A percentile compares a stretch with the other conserved stretches of the same genome.
Conservation (phyloP, 92 coral and sea anemone species). For the Paragorgia papillata region DNA sequence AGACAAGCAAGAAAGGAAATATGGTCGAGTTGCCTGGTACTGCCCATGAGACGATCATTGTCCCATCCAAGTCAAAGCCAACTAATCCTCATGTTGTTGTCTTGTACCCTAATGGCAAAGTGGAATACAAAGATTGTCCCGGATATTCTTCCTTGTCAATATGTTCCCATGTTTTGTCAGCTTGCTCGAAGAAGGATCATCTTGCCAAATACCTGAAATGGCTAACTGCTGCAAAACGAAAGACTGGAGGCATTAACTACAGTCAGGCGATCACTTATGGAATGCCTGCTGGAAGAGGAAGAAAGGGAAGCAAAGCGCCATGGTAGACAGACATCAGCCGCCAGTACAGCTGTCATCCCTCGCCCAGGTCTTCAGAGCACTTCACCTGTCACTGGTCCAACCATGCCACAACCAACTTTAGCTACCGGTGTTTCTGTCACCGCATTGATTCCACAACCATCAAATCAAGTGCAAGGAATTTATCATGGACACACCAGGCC, state of each 20-base stretch:
- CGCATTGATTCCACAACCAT: neutral
- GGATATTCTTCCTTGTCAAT: slow-evolving; percentile 44
- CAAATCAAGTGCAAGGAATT: neutral
- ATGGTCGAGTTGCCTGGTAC: too few species aligned
- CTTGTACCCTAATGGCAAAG: slow-evolving; percentile 52
- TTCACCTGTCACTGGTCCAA: too few species aligned
- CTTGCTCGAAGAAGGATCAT: slow-evolving; percentile 5
- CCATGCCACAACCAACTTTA: too few species aligned
- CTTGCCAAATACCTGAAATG: slow-evolving; percentile 43
- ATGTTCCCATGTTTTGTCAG: slow-evolving; percentile 56
- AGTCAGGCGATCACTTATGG: slow-evolving; percentile 31
- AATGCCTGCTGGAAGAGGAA: slow-evolving; percentile 51
- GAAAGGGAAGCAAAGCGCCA: slow-evolving; percentile 10
- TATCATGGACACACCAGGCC: neutral
- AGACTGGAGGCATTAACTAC: slow-evolving; percentile 43
- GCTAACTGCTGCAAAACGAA: slow-evolving; percentile 32
- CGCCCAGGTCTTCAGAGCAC: slow-evolving; percentile 18
- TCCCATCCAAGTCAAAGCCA: too few species aligned
- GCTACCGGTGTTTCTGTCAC: too few species aligned
- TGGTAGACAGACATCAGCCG: neutral
- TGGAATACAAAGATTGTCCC: slow-evolving; percentile 61
- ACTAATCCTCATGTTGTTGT: too few species aligned
- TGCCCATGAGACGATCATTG: too few species aligned
- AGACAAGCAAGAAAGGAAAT: too few species aligned
- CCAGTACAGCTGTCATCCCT: neutral